Percentiles rank a stretch among this genome's conserved stretches.
These are phyloP conservation scores for Morinoia aosen DNA, from an alignment of 2,888 invertebrate genomes.

Conservation along the genomic window DNA sequence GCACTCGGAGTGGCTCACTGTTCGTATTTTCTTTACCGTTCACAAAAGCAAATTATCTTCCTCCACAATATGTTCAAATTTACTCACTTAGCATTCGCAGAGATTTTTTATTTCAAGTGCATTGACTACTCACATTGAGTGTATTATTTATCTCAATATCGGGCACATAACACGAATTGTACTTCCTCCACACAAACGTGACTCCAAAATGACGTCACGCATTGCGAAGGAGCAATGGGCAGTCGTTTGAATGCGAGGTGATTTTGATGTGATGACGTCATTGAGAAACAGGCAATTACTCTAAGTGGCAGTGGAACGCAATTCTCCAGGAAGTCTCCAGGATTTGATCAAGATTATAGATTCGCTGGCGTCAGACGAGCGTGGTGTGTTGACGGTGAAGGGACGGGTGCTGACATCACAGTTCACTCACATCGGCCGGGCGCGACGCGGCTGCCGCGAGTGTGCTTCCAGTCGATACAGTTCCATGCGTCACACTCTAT, in stretches of 20 bases:
- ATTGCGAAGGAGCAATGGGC: background rate
- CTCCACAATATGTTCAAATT: background rate
- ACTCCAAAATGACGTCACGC: background rate
- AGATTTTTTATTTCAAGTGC: background rate
- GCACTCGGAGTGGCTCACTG: background rate
- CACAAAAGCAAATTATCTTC: background rate
- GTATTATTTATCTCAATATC: background rate
- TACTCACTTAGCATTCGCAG: background rate
- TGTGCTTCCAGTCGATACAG: background rate
- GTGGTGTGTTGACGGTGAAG: background rate
- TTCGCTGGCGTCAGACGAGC: background rate
- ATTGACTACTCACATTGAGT: background rate
- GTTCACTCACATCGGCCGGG: no score
- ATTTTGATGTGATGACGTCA: background rate
- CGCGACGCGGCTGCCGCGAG: no score
- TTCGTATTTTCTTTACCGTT: background rate
- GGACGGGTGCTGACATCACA: background rate
- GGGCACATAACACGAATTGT: background rate
- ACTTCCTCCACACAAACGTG: background rate
- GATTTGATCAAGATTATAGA: background rate
- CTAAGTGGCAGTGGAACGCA: background rate
- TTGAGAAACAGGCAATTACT: background rate
- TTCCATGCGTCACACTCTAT: background rate
- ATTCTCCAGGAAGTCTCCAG: background rate
- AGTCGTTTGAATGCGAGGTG: background rate